These are phyloP conservation scores for Eumacrocentrus americanus DNA, from an alignment of 2,888 invertebrate species.

Conservation along the genomic window DNA sequence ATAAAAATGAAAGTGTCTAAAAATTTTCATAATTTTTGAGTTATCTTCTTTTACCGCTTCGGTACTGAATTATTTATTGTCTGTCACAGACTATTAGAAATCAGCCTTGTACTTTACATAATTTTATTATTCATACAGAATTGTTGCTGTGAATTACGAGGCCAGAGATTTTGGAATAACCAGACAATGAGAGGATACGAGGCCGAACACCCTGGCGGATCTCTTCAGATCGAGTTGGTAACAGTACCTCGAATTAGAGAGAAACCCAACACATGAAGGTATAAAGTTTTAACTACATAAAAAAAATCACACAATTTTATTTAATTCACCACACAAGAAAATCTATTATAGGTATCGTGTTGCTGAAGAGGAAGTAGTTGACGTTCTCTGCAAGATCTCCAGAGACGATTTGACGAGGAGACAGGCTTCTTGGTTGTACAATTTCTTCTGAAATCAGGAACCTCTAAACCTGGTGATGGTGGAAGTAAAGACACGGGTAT, in stretches of 20 bases:
- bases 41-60: too few species aligned
- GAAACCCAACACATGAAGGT: slow-evolving; percentile 88
- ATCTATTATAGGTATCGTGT: slow-evolving; percentile 72
- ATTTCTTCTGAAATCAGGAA: slow-evolving; percentile 70
- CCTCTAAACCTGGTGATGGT: slow-evolving; percentile 42
- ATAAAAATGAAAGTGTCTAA: neutral
- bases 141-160: slow-evolving; percentile 97
- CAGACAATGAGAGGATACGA: slow-evolving; percentile 80
- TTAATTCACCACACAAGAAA: neutral
- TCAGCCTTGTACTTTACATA: slow-evolving; percentile 7
- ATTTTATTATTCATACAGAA: slow-evolving; percentile 65
- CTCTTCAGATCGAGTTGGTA: slow-evolving; percentile 85
- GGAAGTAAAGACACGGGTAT: neutral
- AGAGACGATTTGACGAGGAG: slow-evolving; percentile 80
- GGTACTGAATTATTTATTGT: slow-evolving; percentile 15
- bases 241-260: slow-evolving; percentile 86
- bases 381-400: slow-evolving; percentile 77
- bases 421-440: slow-evolving; percentile 85
- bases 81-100: neutral
- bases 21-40: neutral
- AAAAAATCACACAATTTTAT: neutral
- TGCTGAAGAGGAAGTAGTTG: slow-evolving; percentile 87
- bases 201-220: slow-evolving; percentile 84
- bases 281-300: slow-evolving; percentile 21
- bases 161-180: slow-evolving; percentile 66